Conservation (phyloP, 2,113 vertebrate genomes). For the Trinectes maculatus region DNA sequence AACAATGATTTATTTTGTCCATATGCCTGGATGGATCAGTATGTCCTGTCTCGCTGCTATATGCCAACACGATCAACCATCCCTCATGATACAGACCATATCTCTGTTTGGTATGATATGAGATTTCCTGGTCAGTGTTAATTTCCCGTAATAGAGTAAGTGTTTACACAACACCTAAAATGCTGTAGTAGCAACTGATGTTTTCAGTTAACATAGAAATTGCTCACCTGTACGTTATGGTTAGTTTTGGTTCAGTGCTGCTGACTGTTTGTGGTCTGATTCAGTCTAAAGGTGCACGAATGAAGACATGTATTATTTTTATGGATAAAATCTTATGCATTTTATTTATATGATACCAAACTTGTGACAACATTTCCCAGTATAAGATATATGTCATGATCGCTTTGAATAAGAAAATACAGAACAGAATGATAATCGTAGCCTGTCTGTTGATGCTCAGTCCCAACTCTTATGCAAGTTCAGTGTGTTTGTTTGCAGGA, state of each 20-base stretch:
- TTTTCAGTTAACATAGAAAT: conserved; percentile 16
- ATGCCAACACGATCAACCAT: conserved; percentile 17
- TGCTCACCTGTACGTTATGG: not conserved
- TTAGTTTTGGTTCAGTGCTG: not conserved
- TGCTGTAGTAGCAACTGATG: conserved; percentile 16
- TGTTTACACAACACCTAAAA: conserved; percentile 33
- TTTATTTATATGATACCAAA: no score
- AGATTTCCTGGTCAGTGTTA: conserved; percentile 8
- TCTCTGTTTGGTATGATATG: conserved; percentile 12
- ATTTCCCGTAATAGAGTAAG: conserved; percentile 30
- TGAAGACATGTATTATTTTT: no score
- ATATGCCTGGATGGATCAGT: not conserved
- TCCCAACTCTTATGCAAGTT: no score
- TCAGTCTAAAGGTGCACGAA: not conserved
- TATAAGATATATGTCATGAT: no score
- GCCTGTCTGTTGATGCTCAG: no score
- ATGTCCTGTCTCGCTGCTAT: not conserved
- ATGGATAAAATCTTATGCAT: not conserved
- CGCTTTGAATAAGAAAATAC: no score
- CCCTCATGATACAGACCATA: not conserved
- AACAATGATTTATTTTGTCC: not conserved
- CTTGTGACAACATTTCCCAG: not conserved
- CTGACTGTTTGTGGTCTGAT: not conserved
- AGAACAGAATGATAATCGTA: no score
- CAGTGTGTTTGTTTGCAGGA: not conserved